Conservation (phyloP, 2,888 invertebrate species). For the Dilophus febrilis region DNA sequence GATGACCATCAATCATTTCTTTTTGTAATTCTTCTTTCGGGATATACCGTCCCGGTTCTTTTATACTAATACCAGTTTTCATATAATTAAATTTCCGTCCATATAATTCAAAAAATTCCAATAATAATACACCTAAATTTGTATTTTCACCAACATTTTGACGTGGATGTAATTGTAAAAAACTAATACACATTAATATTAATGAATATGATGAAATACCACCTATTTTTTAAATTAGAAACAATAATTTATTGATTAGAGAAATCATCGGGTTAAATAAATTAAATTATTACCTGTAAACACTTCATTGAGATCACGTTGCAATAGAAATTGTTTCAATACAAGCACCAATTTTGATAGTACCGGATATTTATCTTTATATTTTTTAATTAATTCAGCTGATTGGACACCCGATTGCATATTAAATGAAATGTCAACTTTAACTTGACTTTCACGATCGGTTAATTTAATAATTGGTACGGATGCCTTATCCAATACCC, state of each 20-base stretch:
- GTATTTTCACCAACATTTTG: conserved; percentile 49
- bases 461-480: conserved; percentile 98
- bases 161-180: conserved; percentile 81
- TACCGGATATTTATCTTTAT: conserved; percentile 73
- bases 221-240: conserved; percentile 27
- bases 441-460: conserved; percentile 62
- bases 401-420: conserved; percentile 96
- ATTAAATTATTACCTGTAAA: conserved; percentile 51
- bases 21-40: conserved; percentile 85
- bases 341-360: conserved; percentile 90
- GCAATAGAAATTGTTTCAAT: conserved; percentile 93
- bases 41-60: conserved; percentile 84
- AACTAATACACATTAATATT: conserved; percentile 96
- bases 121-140: conserved; percentile 85
- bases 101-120: conserved; percentile 95
- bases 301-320: conserved; percentile 97
- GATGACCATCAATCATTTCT: conserved; percentile 87
- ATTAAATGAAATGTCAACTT: conserved; percentile 98
- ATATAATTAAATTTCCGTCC: conserved; percentile 93
- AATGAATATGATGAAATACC: conserved; percentile 98
- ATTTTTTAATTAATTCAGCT: conserved; percentile 86
- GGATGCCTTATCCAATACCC: conserved; percentile 93
- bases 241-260: too few species aligned
- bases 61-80: conserved; percentile 83
- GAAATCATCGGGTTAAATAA: too few species aligned